phyloP scores from a whole-genome alignment of 2,113 vertebrate genomes.

The Arvicanthis niloticus region DNA sequence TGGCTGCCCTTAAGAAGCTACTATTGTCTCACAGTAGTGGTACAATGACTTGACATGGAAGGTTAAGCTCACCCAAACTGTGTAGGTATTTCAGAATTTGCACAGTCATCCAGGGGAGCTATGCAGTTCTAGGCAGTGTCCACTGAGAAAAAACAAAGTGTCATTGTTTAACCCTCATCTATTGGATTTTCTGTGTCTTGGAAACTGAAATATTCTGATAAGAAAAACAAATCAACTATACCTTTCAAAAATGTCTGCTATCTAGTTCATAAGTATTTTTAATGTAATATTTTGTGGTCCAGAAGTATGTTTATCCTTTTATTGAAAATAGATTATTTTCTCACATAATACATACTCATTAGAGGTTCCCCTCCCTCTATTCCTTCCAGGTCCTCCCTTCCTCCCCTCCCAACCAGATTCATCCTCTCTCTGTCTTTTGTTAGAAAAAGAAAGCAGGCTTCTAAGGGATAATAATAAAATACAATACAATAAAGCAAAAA shows the following conservation, averaged over 20 bases:
- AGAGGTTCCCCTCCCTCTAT: neutral
- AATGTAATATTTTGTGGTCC: neutral
- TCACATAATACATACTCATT: neutral
- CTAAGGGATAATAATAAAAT: neutral
- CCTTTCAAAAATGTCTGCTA: neutral
- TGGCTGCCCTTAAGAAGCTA: neutral
- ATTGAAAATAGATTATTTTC: neutral
- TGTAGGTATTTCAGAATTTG: neutral
- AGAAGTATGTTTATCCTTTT: neutral
- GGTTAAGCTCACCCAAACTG: neutral
- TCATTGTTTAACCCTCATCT: neutral
- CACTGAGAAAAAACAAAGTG: neutral
- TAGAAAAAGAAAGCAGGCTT: neutral
- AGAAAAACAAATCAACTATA: neutral
- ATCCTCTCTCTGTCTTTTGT: neutral
- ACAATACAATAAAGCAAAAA: neutral
- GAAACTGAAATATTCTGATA: neutral
- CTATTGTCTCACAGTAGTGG: neutral
- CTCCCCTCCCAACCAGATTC: neutral
- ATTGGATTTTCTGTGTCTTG: neutral
- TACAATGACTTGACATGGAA: neutral
- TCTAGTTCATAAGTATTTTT: neutral
- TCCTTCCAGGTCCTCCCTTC: too few species aligned
- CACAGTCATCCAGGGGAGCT: neutral
- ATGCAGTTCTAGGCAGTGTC: neutral